These are phyloP conservation scores for Drosophila bocqueti DNA, from an alignment of 1,140 invertebrate genomes.

Conservation along the genomic window DNA sequence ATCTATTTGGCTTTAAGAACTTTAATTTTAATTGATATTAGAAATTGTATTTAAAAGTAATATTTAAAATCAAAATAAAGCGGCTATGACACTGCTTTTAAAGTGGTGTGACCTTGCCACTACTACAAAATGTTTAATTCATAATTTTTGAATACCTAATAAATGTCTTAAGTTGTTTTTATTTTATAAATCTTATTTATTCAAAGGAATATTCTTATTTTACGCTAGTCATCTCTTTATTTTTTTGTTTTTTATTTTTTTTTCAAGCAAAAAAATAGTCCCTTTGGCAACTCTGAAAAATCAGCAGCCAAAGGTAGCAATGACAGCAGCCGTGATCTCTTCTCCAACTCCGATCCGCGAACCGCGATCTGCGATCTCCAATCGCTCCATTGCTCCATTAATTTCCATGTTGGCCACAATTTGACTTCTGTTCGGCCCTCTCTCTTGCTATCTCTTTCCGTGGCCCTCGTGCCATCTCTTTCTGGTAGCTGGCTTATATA, in stretches of 20 bases:
- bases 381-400: conserved; percentile 62
- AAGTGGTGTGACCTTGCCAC: not conserved
- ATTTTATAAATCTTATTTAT: not conserved
- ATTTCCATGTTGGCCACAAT: conserved; percentile 82
- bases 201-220: not conserved
- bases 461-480: conserved; percentile 39
- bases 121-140: no score
- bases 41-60: no score
- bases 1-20: no score
- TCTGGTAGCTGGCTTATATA: conserved; percentile 1
- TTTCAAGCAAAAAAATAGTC: not conserved
- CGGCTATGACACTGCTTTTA: not conserved
- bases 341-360: conserved; percentile 32
- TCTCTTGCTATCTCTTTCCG: conserved; percentile 20
- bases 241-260: not conserved
- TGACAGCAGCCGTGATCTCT: conserved; percentile 62
- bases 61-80: no score
- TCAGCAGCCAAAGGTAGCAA: conserved; percentile 18
- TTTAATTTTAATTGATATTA: no score
- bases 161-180: not conserved
- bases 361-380: conserved; percentile 25
- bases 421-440: conserved; percentile 75
- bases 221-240: not conserved
- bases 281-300: conserved; percentile 3
- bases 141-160: not conserved